phyloP scores from a whole-genome alignment of 2,797 vertebrate species.

The Caiman crocodilus region DNA sequence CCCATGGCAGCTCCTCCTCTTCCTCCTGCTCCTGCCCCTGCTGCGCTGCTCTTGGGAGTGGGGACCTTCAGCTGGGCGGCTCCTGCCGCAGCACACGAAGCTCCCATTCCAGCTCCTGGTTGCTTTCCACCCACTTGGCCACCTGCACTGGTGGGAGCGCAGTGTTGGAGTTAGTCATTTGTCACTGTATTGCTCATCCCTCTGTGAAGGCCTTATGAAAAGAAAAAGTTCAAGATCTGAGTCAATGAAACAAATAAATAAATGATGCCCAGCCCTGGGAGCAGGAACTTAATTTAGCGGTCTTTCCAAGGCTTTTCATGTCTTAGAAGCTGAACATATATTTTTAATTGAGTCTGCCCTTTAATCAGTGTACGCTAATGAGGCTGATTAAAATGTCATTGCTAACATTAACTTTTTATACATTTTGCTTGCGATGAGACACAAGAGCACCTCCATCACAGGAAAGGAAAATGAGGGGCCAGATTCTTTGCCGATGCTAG shows the following conservation, averaged over 20 bases:
- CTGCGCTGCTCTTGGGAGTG: too few relatives aligned
- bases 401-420: neutral
- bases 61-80: too few relatives aligned
- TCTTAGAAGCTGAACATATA: neutral
- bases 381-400: neutral
- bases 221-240: neutral
- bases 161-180: neutral
- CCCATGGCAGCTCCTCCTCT: too few relatives aligned
- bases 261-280: fast-evolving
- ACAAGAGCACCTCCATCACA: neutral
- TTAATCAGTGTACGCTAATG: neutral
- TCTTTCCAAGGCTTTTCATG: neutral
- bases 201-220: neutral
- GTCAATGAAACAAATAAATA: neutral
- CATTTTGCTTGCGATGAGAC: neutral
- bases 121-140: too few relatives aligned
- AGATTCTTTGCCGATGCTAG: neutral
- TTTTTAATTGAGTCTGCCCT: neutral
- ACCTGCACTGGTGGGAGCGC: too few relatives aligned
- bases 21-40: too few relatives aligned
- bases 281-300: neutral
- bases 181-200: neutral
- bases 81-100: too few relatives aligned
- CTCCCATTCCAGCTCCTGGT: too few relatives aligned
- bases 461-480: too few relatives aligned